Conservation (phyloP, 2,888 invertebrate genomes). For the Epicampocera succincta region DNA sequence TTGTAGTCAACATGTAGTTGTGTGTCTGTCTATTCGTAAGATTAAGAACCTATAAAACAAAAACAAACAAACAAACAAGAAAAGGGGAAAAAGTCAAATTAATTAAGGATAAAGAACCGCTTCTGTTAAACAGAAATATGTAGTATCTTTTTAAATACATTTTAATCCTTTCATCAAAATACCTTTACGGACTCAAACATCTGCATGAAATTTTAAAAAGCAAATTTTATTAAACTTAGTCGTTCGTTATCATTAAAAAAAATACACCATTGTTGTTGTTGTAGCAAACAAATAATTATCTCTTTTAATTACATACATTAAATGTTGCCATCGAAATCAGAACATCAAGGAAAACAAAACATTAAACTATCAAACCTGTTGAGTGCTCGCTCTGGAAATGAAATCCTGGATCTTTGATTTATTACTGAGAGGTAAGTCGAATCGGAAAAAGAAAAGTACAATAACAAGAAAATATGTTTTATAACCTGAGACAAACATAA, state of each 20-base stretch:
- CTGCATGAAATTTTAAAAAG: conserved; percentile 2
- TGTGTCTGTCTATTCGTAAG: neutral
- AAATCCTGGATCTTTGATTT: conserved; percentile 38
- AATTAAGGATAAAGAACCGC: neutral
- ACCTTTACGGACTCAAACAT: conserved; percentile 1
- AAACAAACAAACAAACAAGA: neutral
- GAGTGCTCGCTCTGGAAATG: conserved; percentile 27
- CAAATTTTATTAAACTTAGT: conserved; percentile 9
- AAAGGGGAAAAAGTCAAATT: conserved; percentile 2
- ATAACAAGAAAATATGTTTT: too few species aligned
- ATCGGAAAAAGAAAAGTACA: neutral
- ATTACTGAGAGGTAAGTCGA: conserved; percentile 66
- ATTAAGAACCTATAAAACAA: conserved; percentile 3
- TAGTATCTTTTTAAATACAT: neutral
- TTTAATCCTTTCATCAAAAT: conserved; percentile 8
- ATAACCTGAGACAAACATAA: too few species aligned
- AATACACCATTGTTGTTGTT: conserved; percentile 50
- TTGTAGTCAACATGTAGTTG: conserved; percentile 75
- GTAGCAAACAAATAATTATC: conserved; percentile 49
- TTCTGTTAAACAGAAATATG: conserved; percentile 42
- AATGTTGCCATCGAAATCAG: conserved; percentile 63
- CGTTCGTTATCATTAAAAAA: conserved; percentile 42
- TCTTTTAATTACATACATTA: conserved; percentile 44
- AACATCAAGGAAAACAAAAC: conserved; percentile 29
- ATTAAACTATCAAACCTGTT: neutral